phyloP scores from a whole-genome alignment of 2,888 invertebrate species.

The Nesidiocoris tenuis region DNA sequence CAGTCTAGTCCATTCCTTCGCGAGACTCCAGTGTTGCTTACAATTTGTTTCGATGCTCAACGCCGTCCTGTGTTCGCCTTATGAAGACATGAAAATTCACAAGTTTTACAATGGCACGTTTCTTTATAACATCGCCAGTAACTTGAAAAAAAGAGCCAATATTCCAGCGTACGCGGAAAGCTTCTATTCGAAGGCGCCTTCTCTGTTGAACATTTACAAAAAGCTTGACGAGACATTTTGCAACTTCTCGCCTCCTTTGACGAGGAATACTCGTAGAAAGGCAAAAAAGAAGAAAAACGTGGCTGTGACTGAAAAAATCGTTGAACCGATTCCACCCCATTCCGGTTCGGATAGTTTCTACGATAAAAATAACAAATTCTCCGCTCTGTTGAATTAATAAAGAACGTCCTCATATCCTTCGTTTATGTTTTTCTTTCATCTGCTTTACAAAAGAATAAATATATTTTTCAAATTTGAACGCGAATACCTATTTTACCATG shows the following conservation, averaged over 20 bases:
- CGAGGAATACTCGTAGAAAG: neutral
- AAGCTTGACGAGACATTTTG: slow-evolving; percentile 5
- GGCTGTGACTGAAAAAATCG: neutral
- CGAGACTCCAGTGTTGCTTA: slow-evolving; percentile 67
- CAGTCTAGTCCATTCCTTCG: slow-evolving; percentile 63
- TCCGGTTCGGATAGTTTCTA: slow-evolving; percentile 21
- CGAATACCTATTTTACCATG: too few relatives aligned
- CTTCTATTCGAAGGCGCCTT: slow-evolving; percentile 23
- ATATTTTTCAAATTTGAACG: too few relatives aligned
- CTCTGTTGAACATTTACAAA: slow-evolving; percentile 1
- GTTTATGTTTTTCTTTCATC: too few relatives aligned
- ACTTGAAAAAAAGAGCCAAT: slow-evolving; percentile 60
- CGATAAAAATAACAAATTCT: slow-evolving; percentile 19
- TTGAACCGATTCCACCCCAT: neutral
- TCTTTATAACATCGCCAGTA: slow-evolving; percentile 68
- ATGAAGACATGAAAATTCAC: slow-evolving; percentile 7
- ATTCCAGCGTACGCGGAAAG: slow-evolving; percentile 1
- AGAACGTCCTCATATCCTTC: too few relatives aligned
- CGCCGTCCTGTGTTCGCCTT: slow-evolving; percentile 55
- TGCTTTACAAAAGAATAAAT: too few relatives aligned
- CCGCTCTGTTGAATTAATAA: neutral
- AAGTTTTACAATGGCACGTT: slow-evolving; percentile 73
- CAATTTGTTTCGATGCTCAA: slow-evolving; percentile 65
- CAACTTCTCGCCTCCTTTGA: neutral
- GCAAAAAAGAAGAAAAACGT: slow-evolving; percentile 8